Evolutionary conservation across 2,888 invertebrate species (phyloP).

Genomic region (Acleris emargana): DNA sequence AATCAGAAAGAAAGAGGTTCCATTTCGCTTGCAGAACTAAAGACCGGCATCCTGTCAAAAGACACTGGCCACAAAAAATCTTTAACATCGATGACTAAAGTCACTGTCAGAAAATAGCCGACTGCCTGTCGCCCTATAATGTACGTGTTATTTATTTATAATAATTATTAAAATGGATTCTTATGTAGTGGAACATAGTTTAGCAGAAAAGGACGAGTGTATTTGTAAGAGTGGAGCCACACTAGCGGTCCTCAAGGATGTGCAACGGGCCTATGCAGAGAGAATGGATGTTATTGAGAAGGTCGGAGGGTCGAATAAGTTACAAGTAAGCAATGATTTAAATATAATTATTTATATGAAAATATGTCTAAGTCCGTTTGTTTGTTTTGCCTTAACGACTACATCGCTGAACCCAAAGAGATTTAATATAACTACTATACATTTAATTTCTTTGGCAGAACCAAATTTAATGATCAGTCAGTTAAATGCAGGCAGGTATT

Average conservation of each 20-base stretch:
- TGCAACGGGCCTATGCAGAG: constrained; percentile 85
- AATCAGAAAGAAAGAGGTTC: no score
- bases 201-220: constrained; percentile 53
- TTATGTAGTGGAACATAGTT: constrained; percentile 52
- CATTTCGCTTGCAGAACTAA: no score
- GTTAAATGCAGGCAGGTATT: no score
- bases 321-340: constrained; percentile 52
- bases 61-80: no score
- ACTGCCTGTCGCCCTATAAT: neutral
- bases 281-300: constrained; percentile 84
- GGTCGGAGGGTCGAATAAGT: constrained; percentile 57
- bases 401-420: no score
- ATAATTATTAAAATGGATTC: constrained; percentile 40
- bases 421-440: no score
- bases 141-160: neutral
- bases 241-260: constrained; percentile 82
- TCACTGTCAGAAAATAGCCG: constrained; percentile 8
- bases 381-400: no score
- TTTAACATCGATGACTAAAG: neutral
- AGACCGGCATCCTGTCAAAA: no score
- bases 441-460: no score
- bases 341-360: neutral
- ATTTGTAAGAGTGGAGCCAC: constrained; percentile 54
- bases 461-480: no score
- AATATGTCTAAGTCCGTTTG: no score